Base-by-base conservation (phyloP, 2,888 invertebrate species). In the Drosophila nr. perissopoda region DNA sequence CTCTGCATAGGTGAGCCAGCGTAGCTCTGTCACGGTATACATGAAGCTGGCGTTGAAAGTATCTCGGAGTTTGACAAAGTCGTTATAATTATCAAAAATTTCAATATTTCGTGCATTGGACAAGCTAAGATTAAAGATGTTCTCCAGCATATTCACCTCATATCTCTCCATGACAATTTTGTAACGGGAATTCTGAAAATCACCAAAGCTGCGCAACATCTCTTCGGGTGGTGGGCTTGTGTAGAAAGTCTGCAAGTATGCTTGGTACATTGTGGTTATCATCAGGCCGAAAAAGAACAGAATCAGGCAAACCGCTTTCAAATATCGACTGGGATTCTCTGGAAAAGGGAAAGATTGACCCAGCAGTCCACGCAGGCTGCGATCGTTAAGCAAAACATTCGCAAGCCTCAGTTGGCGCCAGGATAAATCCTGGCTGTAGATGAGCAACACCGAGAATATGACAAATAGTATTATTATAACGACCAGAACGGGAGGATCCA, bases 181-280 rank as follows among this genome's bases (percentile, higher is more conserved):
- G 42, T 54, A 65, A 16, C 40, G 71, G 0, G 71, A 68, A 0
- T 11, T 2, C 0, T 13, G 29, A 1, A 87, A 10, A 4, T 81
- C 82, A 4, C 25, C 18, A 7, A 73, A 29, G 18, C 31, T 66
- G 1, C 33, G 63, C 1, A 76, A 1, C 0, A 6, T 11, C 0
- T 63, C 21, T 48, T 75, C 56, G 0, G 48, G 3, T 0, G 88
- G 84, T 0, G 82, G 83, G 3, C 69, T 59, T 0, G 72, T 80
- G n/a, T 88, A 76, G 13, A 65, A 70, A 3, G 83, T 48, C 16
- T 90, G 76, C 56, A 89, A 33, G 7, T 76, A 90, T 6, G 78
- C 70, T n/a, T 61, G 61, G 38, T 88, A 89, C 90, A 89, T 89
- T 42, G 88, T 86, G 21, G 78, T 80, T 2, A 74, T 71, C 82